These are phyloP conservation scores for Epizoanthus fatuus DNA, from an alignment of 92 coral and sea anemone genomes.

Conservation along the genomic window DNA sequence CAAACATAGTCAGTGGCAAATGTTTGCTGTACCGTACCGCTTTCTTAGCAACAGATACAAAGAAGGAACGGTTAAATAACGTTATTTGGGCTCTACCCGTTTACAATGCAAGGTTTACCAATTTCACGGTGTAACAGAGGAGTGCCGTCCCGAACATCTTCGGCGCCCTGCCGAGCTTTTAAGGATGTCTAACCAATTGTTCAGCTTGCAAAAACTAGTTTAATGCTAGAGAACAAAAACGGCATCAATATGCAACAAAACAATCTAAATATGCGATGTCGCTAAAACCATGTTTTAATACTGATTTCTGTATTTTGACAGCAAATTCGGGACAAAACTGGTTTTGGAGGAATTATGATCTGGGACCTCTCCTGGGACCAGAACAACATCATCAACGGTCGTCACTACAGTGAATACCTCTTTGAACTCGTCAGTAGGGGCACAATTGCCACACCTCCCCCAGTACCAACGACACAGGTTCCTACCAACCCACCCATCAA, in stretches of 20 bases:
- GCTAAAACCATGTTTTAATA: not conserved
- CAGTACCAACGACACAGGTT: conserved; percentile 48
- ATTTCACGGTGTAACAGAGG: too few species aligned
- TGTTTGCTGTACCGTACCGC: too few species aligned
- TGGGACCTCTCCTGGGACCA: conserved; percentile 95
- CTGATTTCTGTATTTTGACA: conserved; percentile 1
- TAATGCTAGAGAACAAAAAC: not conserved
- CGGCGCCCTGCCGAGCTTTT: too few species aligned
- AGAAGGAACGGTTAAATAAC: too few species aligned
- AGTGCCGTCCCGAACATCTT: too few species aligned
- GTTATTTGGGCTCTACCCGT: too few species aligned
- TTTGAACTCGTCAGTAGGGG: conserved; percentile 73
- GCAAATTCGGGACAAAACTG: conserved; percentile 88
- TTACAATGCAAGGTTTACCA: too few species aligned
- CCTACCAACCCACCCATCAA: conserved; percentile 32
- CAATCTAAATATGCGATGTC: not conserved
- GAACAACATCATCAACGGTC: conserved; percentile 79
- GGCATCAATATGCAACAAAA: too few species aligned
- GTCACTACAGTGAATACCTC: conserved; percentile 81
- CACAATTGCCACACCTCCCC: conserved; percentile 20
- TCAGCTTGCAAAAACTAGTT: not conserved
- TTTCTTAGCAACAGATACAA: too few species aligned
- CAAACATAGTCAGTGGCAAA: too few species aligned
- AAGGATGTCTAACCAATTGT: not conserved
- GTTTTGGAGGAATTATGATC: conserved; percentile 86